These are phyloP conservation scores for Xenopus petersii DNA, from an alignment of 2,797 vertebrate genomes.

Conservation along the genomic window DNA sequence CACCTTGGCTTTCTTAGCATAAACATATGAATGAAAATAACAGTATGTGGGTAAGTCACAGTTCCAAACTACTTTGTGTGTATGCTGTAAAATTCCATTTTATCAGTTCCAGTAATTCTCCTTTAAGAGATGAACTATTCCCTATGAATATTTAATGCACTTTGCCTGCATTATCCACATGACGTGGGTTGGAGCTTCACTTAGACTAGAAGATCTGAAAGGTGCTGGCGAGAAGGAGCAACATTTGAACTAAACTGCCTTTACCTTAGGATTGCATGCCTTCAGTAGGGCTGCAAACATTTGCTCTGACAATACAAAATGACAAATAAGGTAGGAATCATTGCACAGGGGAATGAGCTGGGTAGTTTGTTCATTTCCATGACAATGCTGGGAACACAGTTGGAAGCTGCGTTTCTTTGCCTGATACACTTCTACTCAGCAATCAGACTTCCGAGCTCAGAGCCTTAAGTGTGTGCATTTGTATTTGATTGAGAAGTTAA, in stretches of 20 bases:
- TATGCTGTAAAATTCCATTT: conserved; percentile 1
- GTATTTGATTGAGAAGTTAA: conserved; percentile 42
- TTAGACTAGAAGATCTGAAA: conserved; percentile 40
- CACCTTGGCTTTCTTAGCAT: too few species aligned
- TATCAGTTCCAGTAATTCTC: conserved; percentile 55
- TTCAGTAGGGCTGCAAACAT: conserved; percentile 40
- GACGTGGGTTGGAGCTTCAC: conserved; percentile 51
- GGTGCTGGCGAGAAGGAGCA: conserved; percentile 44
- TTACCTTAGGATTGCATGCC: conserved; percentile 37
- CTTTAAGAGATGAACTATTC: conserved; percentile 65
- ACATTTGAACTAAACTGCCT: conserved; percentile 15
- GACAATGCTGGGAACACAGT: conserved; percentile 48
- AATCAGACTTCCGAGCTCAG: conserved; percentile 37
- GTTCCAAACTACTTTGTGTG: background rate
- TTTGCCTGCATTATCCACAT: conserved; percentile 49
- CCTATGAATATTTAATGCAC: conserved; percentile 58
- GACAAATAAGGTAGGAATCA: conserved; percentile 10
- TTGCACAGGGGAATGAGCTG: background rate
- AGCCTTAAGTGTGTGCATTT: conserved; percentile 22
- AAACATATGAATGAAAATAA: too few species aligned
- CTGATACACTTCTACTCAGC: conserved; percentile 1
- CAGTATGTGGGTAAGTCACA: too few species aligned
- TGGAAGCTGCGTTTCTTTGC: conserved; percentile 24
- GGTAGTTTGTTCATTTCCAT: conserved; percentile 50
- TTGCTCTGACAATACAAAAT: conserved; percentile 34